Percentiles rank a stretch among this genome's conserved stretches.
Evolutionary conservation across 2,113 vertebrate species (phyloP).

Genomic region (Colinus virginianus): DNA sequence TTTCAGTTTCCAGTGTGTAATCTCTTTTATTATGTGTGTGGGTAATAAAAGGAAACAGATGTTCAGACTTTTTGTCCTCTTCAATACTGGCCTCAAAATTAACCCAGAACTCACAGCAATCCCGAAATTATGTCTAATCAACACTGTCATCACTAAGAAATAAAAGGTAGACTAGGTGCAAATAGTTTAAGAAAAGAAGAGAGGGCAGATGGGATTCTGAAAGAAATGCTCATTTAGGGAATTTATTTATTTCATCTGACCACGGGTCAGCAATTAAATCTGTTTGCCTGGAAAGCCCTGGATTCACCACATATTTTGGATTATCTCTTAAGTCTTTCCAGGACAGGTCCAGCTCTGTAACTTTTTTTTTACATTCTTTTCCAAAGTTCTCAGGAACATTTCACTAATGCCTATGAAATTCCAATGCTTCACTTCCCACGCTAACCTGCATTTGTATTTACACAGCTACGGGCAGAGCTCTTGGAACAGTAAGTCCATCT

Average conservation of each 20-base stretch:
- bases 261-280: background rate
- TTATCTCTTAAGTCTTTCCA: background rate
- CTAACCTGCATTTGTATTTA: background rate
- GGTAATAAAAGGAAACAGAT: background rate
- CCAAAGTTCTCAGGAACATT: background rate
- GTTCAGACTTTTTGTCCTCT: background rate
- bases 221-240: background rate
- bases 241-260: background rate
- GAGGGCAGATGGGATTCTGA: background rate
- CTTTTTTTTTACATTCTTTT: background rate
- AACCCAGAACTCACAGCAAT: background rate
- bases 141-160: too few species aligned
- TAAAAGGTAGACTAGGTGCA: background rate
- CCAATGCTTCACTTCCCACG: background rate
- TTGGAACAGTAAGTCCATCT: background rate
- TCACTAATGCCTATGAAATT: background rate
- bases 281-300: background rate
- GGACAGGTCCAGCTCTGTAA: background rate
- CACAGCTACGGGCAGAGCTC: background rate
- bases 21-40: background rate
- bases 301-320: background rate
- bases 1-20: background rate
- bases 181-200: background rate
- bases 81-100: background rate
- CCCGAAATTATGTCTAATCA: too few species aligned